A percentile compares a stretch with the other conserved stretches of the same genome.
Evolutionary conservation across 2,888 invertebrate genomes (phyloP).

Genomic region (Trissolcus brochymenae): DNA sequence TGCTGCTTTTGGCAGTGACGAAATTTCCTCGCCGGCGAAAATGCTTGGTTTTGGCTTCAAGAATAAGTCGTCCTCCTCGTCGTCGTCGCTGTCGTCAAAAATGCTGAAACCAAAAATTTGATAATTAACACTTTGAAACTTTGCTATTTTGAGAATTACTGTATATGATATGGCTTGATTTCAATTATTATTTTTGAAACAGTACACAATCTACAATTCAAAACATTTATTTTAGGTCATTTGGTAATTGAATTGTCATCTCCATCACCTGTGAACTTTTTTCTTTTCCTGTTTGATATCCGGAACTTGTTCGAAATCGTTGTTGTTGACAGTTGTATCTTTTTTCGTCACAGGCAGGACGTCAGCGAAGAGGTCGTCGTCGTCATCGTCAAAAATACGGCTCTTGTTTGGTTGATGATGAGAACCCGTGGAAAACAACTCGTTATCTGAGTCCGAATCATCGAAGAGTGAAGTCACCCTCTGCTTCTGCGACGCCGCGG

Average conservation of each 20-base stretch:
- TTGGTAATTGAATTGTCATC: background rate
- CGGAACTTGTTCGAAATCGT: background rate
- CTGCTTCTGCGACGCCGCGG: constrained; percentile 39
- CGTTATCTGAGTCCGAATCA: constrained; percentile 72
- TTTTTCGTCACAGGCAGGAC: constrained; percentile 58
- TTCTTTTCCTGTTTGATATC: background rate
- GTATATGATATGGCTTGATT: too few species aligned
- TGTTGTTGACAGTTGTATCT: background rate
- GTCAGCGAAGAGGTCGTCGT: constrained; percentile 27
- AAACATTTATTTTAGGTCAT: too few species aligned
- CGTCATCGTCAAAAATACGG: constrained; percentile 67
- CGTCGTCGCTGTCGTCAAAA: constrained; percentile 67
- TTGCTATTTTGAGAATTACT: too few species aligned
- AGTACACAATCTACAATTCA: too few species aligned
- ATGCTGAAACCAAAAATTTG: constrained; percentile 47
- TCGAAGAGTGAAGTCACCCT: constrained; percentile 70
- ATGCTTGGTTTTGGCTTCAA: constrained; percentile 57
- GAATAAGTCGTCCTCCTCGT: constrained; percentile 37
- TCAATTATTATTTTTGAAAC: too few species aligned
- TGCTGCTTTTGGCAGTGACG: constrained; percentile 42
- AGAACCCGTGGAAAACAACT: constrained; percentile 71
- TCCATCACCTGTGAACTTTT: background rate
- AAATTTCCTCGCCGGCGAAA: constrained; percentile 52
- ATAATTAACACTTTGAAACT: background rate
- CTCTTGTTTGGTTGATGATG: constrained; percentile 64